Base-by-base conservation (phyloP, 2,113 vertebrate genomes). In the Oncorhynchus mykiss region DNA sequence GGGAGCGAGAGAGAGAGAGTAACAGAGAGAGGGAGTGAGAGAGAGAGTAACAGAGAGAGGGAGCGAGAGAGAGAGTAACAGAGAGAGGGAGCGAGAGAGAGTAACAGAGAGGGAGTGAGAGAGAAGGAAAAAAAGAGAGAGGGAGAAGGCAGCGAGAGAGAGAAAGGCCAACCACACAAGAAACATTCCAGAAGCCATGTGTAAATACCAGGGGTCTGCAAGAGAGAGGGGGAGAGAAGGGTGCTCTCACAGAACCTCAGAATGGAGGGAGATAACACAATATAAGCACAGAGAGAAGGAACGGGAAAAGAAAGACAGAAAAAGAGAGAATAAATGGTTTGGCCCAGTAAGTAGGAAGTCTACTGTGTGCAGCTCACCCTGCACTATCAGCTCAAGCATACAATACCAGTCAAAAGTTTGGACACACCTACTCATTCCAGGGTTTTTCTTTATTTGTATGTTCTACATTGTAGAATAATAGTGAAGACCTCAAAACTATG, bases 191-290 rank as follows among this genome's bases (percentile, higher is more conserved):
- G 70, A 78, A 39, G 34, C 34, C 60, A 71, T 78, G 14, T 80
- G 78, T 78, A 83, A 79, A 87, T 80, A 77, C 64, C 76, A 81
- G 75, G 48, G 20, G 71, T 68, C 67, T 69, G 73, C 76, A 83
- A 71, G 78, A 77, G 59, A 67, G 22, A 77, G 83, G 54, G 39
- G 1, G 34, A 39, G 34, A 6, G 34, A 39, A 39, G 59, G 4
- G 59, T 60, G 13, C 59, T n/a, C 59, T 60, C n/a, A 22, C 6
- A 20, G 1, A 22, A n/a, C 18, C 18, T 60, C 20, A 22, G n/a
- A 2, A 57, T 18, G 14, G 20, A 60, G 20, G 6, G 6, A n/a
- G 59, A n/a, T 7, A 14, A 9, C 80, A 27, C 25, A 27, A 27
- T 2, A 83, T 12, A 66, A 13, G 64, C 9, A 1, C 7, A 1